Percentiles rank a stretch among this genome's conserved stretches.
These are phyloP conservation scores for Eupsittula cactorum DNA, from an alignment of 2,113 vertebrate genomes.

Conservation along the genomic window DNA sequence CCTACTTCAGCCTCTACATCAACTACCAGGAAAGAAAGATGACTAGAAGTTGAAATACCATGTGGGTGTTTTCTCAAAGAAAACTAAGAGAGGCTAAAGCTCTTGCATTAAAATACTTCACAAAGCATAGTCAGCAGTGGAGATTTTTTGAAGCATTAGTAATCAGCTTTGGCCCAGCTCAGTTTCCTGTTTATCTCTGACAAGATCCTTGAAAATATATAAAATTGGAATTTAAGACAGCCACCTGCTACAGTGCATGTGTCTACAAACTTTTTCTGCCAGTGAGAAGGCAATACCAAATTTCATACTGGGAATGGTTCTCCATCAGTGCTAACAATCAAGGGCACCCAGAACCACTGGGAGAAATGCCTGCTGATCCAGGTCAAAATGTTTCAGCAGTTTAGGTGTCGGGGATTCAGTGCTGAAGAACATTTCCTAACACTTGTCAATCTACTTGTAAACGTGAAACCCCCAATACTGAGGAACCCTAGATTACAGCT, in stretches of 20 bases:
- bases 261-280: neutral
- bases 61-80: neutral
- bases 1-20: neutral
- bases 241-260: neutral
- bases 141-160: neutral
- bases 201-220: neutral
- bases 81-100: neutral
- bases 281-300: neutral
- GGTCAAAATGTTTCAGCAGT: neutral
- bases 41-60: neutral
- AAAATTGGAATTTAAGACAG: neutral
- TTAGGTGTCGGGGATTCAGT: neutral
- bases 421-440: neutral
- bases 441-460: neutral
- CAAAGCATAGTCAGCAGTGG: fast-evolving
- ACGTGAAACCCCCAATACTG: neutral
- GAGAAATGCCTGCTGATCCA: neutral
- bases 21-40: neutral
- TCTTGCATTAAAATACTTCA: neutral
- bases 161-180: neutral
- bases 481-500: neutral
- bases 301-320: neutral
- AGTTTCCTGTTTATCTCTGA: neutral
- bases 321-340: neutral
- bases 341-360: fast-evolving